Evolutionary conservation across 2,888 invertebrate genomes (phyloP), one percentile per base, ranked within the genome.

Genomic region (Parasteatoda lunata): DNA sequence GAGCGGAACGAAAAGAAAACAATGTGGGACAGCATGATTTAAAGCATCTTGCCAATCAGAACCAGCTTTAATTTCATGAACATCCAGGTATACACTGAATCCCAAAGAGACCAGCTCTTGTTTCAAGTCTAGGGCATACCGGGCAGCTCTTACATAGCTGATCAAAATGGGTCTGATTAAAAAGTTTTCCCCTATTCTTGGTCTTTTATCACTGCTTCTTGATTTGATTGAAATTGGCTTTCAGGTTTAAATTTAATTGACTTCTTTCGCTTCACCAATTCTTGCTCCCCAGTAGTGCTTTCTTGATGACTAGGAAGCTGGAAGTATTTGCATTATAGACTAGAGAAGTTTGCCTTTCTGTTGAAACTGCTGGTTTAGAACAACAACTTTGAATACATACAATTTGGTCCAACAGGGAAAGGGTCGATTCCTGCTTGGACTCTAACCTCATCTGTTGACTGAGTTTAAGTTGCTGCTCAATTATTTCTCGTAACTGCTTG

Each of bases 21-120:
- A 92, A 73, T 91, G 90, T 79, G 91, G 92, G 81, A 92, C 92
- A 48, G 92, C 92, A 89, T 91, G 90, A 89, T 92, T 92, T 54
- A 92, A 90, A 0, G 92, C 91, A 88, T 92, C 92, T 88, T 92
- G 92, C 92, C 92, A 92, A 89, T 92, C 92, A 5, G 91, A 90
- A 15, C 92, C 92, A 13, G 91, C 90, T 88, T 91, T 91, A 51
- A 92, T 92, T 89, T 92, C 92, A 90, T 92, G 91, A 0, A 92
- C 92, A 90, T 92, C 92, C 90, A 92, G 88, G 88, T 91, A 92
- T 0, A 92, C 92, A 89, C 91, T 91, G 89, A 90, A 91, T 69
- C 92, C 92, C 79, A 91, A 89, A n/a, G 90, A 80, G 69, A 90
- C 90, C 54, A 92, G 90, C 84, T 90, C 90, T 81, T 90, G 88